Percentiles rank a stretch among this genome's conserved stretches.
phyloP scores from a whole-genome alignment of 2,797 vertebrate genomes.

The Eulemur rubriventer region DNA sequence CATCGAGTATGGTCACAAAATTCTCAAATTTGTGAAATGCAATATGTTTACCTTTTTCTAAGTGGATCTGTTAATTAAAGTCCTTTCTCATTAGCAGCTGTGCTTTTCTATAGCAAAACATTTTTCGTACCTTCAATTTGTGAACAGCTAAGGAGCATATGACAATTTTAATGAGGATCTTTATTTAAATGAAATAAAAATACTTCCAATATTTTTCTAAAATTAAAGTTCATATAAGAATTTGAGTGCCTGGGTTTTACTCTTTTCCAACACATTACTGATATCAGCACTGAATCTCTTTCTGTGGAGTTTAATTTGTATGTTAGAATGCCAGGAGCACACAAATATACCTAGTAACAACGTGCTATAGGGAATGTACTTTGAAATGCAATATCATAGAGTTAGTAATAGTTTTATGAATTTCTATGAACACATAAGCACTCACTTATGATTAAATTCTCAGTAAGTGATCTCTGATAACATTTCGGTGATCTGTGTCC shows the following conservation, averaged over 20 bases:
- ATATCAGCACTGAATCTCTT: background rate
- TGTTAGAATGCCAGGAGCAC: background rate
- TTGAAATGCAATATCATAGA: background rate
- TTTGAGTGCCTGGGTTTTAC: constrained; percentile 8
- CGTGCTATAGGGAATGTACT: background rate
- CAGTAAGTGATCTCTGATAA: background rate
- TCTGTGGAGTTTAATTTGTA: background rate
- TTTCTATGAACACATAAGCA: background rate
- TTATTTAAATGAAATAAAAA: constrained; percentile 48
- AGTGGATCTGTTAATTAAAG: constrained; percentile 55
- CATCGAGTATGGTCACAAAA: background rate
- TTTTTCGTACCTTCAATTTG: constrained; percentile 51
- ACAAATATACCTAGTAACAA: background rate
- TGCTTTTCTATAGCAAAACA: constrained; percentile 30
- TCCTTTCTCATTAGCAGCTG: constrained; percentile 52
- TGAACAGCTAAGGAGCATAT: constrained; percentile 15
- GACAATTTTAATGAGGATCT: constrained; percentile 57
- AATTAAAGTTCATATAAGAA: constrained; percentile 29
- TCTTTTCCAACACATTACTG: background rate
- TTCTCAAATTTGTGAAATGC: constrained; percentile 21
- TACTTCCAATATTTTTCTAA: constrained; percentile 25
- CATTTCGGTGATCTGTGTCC: background rate
- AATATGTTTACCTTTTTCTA: constrained; percentile 38
- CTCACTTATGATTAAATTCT: background rate
- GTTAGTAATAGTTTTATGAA: background rate